These are phyloP conservation scores for Machimus atricapillus DNA, from an alignment of 2,888 invertebrate genomes.

Conservation along the genomic window DNA sequence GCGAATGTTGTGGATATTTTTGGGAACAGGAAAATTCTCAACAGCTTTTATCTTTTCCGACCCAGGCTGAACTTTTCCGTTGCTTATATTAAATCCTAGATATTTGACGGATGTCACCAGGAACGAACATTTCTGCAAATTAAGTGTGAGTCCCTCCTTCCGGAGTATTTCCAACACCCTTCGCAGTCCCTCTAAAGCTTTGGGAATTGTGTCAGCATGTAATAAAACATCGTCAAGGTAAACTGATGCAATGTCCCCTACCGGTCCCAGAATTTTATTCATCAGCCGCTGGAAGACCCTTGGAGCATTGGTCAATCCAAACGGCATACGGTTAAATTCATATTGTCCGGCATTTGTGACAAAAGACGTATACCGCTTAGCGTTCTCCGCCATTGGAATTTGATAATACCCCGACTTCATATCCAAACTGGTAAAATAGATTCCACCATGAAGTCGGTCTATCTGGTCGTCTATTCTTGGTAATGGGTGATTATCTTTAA, in stretches of 20 bases:
- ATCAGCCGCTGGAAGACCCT: too few relatives aligned
- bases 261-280: background rate
- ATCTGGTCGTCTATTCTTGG: conserved; percentile 15
- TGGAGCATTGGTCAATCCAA: background rate
- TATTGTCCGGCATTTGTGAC: background rate
- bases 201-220: background rate
- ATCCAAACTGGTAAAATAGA: background rate
- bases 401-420: background rate
- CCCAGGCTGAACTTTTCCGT: conserved; percentile 49
- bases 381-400: background rate
- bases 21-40: conserved; percentile 40
- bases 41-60: conserved; percentile 50
- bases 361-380: background rate
- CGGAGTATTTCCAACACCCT: background rate
- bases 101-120: conserved; percentile 40
- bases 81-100: conserved; percentile 46
- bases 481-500: background rate
- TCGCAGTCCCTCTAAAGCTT: background rate
- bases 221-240: background rate
- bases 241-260: background rate
- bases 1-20: conserved; percentile 49
- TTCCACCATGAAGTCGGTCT: background rate
- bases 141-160: conserved; percentile 27
- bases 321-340: background rate
- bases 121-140: conserved; percentile 42